Evolutionary conservation across 2,888 invertebrate species (phyloP).

Genomic region (Merodon equestris): DNA sequence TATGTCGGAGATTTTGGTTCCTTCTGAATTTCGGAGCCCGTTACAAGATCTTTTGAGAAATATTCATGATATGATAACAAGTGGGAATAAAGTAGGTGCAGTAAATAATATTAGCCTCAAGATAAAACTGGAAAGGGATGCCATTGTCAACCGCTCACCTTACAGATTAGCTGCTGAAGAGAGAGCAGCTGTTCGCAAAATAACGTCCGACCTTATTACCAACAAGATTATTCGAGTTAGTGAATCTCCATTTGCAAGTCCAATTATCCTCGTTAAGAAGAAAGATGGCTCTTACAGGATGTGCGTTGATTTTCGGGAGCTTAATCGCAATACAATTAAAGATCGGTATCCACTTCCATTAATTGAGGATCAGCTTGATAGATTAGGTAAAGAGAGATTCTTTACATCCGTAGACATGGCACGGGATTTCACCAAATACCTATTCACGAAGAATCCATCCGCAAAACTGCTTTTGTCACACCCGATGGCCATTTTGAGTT

Average conservation of each 20-base stretch:
- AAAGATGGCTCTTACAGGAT: conserved; percentile 21
- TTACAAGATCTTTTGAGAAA: conserved; percentile 17
- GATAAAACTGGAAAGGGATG: conserved; percentile 22
- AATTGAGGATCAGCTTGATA: conserved; percentile 36
- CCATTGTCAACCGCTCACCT: conserved; percentile 15
- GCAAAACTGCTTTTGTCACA: conserved; percentile 18
- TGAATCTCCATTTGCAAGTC: conserved; percentile 33
- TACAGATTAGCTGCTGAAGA: conserved; percentile 16
- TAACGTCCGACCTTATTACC: conserved; percentile 12
- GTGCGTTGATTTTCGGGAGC: conserved; percentile 29
- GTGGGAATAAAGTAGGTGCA: conserved; percentile 22
- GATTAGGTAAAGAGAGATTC: conserved; percentile 19
- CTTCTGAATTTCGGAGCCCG: conserved; percentile 13
- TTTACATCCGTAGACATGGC: conserved; percentile 29
- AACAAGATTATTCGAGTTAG: conserved; percentile 23
- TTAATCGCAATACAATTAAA: conserved; percentile 20
- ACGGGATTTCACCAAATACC: conserved; percentile 12
- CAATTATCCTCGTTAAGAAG: conserved; percentile 26
- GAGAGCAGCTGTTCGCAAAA: conserved; percentile 12
- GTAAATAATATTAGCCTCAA: conserved; percentile 17
- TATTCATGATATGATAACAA: conserved; percentile 23
- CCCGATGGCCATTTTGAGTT: conserved; percentile 35
- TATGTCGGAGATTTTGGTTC: conserved; percentile 25
- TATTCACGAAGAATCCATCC: conserved; percentile 22
- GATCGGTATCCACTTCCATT: conserved; percentile 38